Percentiles rank a stretch among this genome's conserved stretches.
Evolutionary conservation across 2,797 vertebrate species (phyloP).

Genomic region (Danio aesculapii): DNA sequence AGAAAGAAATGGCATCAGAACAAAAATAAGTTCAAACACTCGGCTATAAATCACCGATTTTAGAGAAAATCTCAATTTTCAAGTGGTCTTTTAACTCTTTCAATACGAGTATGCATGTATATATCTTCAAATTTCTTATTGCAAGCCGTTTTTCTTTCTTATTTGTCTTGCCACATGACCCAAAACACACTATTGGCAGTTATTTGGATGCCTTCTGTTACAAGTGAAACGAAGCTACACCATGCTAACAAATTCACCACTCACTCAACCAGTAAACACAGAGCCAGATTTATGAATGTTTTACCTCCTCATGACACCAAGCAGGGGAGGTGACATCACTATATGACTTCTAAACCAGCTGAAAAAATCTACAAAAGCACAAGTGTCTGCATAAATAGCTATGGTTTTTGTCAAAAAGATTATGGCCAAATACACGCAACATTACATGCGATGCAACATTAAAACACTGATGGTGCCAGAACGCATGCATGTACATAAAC

Average conservation of each 20-base stretch:
- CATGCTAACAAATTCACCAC: background rate
- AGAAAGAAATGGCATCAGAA: no score
- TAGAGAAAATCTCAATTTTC: no score
- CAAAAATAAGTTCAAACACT: no score
- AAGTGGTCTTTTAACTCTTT: no score
- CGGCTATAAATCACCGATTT: no score
- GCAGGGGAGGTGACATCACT: slow-evolving; percentile 31
- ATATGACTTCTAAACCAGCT: background rate
- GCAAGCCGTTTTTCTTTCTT: background rate
- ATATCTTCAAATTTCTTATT: background rate
- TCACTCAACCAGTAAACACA: background rate
- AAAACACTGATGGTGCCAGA: slow-evolving; percentile 42
- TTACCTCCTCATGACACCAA: slow-evolving; percentile 28
- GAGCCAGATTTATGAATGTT: background rate
- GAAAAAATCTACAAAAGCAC: slow-evolving; percentile 1
- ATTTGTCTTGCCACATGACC: background rate
- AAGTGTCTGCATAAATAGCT: slow-evolving; percentile 15
- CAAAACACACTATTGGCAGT: background rate
- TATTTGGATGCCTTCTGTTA: background rate
- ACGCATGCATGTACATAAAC: slow-evolving; percentile 20
- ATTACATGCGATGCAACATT: slow-evolving; percentile 63
- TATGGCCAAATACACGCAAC: slow-evolving; percentile 14
- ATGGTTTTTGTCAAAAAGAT: background rate
- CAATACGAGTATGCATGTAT: no score
- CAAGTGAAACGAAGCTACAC: background rate